Evolutionary conservation across 2,113 vertebrate species (phyloP), one percentile per base, ranked within the genome.

Genomic region (Myrmophylax atrothorax): DNA sequence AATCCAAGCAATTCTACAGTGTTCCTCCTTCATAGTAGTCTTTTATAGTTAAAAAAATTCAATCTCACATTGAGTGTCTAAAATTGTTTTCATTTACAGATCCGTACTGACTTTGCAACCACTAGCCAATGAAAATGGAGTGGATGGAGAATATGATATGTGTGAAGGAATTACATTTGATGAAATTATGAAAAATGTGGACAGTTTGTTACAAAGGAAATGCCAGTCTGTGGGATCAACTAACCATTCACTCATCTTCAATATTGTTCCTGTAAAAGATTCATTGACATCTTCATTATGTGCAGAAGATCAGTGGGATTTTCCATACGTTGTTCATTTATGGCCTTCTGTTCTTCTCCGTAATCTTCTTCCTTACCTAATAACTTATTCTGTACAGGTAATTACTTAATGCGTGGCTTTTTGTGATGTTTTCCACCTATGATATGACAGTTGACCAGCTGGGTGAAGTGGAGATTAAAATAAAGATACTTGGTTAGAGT

Each of bases 351-450:
- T 99, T 79, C 97, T 99, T 94, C 98, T 99, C 12, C 98, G 98
- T 60, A 99, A 99, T 97, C 98, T 99, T 85, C 98, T 99, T 95
- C 99, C 99, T n/a, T 99, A 99, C 90, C 96, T 98, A 38, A 98
- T 99, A 86, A 95, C 97, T 80, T 99, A 98, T 58, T 98, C 94
- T 50, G 47, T 98, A 83, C 95, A 98, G 98, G 98, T 99, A 97
- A 77, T 59, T 90, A 38, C 44, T 64, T 42, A 60, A 72, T 64
- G 10, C 35, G 53, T 60, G 20, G 18, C 74, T 67, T 53, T 58
- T 74, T 53, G 2, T 64, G 17, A 10, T 46, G 10, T 72, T 94
- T 66, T 20, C 14, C 7, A 28, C 9, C 16, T 72, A 8, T 2
- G 12, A 17, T 52, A 29, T 38, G n/a, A 89, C 89, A 75, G 26